Evolutionary conservation across 2,888 invertebrate species (phyloP).

Genomic region (Colostygia pectinataria): DNA sequence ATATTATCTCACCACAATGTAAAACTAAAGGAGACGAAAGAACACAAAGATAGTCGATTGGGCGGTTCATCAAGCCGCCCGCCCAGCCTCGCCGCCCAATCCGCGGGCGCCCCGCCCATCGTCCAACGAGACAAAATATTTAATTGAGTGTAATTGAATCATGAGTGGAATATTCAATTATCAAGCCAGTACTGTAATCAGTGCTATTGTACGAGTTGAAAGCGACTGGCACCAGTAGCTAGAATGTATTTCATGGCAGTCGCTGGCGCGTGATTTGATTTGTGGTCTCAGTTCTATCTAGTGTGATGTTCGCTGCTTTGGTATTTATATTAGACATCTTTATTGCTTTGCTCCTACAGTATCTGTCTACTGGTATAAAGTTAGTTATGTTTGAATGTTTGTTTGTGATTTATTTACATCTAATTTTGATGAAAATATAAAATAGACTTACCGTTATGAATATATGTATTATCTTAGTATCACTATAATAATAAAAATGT

Average conservation of each 20-base stretch:
- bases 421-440: no score
- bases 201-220: constrained; percentile 54
- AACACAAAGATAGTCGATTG: constrained; percentile 48
- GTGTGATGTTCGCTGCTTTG: constrained; percentile 9
- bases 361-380: no score
- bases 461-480: no score
- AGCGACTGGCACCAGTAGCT: constrained; percentile 18
- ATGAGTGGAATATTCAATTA: constrained; percentile 70
- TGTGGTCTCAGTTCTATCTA: constrained; percentile 1
- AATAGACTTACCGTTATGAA: no score
- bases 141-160: constrained; percentile 78
- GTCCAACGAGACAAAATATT: constrained; percentile 50
- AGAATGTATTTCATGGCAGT: constrained; percentile 2
- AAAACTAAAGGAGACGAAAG: constrained; percentile 40
- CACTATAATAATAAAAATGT: no score
- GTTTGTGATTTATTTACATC: no score
- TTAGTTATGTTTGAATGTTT: no score
- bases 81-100: constrained; percentile 64
- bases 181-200: constrained; percentile 54
- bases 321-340: constrained; percentile 9
- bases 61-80: constrained; percentile 64
- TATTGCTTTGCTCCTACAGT: background rate
- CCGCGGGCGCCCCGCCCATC: constrained; percentile 61
- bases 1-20: constrained; percentile 11
- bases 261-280: constrained; percentile 16